Evolutionary conservation across 2,113 vertebrate species (phyloP), one percentile per base, ranked within the genome.

Genomic region (Arenaria interpres): DNA sequence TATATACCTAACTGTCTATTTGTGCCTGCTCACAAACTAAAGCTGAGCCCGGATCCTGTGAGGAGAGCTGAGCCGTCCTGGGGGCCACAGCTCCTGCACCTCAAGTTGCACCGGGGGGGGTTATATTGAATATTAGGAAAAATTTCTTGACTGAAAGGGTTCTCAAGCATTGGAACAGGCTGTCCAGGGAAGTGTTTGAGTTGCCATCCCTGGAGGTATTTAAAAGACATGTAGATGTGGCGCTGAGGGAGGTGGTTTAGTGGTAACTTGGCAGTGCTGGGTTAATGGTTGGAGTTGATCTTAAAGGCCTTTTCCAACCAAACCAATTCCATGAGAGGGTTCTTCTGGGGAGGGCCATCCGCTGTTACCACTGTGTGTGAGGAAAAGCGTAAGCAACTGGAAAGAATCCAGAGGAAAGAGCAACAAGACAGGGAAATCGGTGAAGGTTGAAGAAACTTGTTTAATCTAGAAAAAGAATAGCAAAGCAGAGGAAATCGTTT

Each of bases 351-450:
- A 5, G 46, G 20, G 27, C 3, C 1, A 1, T 20, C 15, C 3
- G 1, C 63, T 14, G 6, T 0, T 59, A 2, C 3, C 60, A 0
- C 39, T 27, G 33, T 4, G 62, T 2, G 3, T 4, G 37, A 2
- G 12, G 4, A 11, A 8, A 25, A 2, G 24, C 0, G 7, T 9
- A 0, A 45, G 0, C 60, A 11, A 3, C 24, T 3, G 25, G 35
- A 2, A 0, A 2, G 27, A 8, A 3, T 5, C 13, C 86, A 3
- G 27, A 23, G 63, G 12, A 10, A 23, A 23, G 45, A 41, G 48
- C 75, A 41, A 1, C 28, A 3, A 5, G n/a, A 17, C n/a, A 17
- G 8, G 20, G 7, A 22, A 66, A n/a, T 19, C 0, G 1, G 13
- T 4, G 59, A 80, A 68, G 54, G 39, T 0, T 74, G 85, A 30